Percentiles rank a stretch among this genome's conserved stretches.
phyloP scores from a whole-genome alignment of 1,140 invertebrate genomes.

The Heliconius nattereri region DNA sequence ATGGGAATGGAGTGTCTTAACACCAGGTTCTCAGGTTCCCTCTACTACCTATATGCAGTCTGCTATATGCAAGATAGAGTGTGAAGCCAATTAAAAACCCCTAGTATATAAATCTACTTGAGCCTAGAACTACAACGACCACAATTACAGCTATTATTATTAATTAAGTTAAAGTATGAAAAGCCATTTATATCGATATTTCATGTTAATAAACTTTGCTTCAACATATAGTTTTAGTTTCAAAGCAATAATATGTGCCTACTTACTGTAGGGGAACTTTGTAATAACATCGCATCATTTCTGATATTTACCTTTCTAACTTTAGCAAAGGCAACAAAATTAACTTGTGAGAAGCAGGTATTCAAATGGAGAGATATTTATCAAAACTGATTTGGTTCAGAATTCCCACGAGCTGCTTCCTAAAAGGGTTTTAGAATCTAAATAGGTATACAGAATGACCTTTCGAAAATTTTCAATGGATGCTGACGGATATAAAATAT shows the following conservation, averaged over 20 bases:
- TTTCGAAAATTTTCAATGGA: conserved; percentile 14
- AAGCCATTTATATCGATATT: neutral
- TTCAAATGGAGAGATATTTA: conserved; percentile 32
- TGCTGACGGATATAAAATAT: neutral
- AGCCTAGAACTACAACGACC: too few species aligned
- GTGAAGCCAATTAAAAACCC: too few species aligned
- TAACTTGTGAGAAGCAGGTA: conserved; percentile 24
- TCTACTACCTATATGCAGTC: too few species aligned
- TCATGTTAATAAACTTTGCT: neutral
- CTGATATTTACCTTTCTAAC: conserved; percentile 26
- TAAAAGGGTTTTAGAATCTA: conserved; percentile 20
- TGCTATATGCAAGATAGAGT: too few species aligned
- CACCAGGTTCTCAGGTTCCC: too few species aligned
- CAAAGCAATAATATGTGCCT: conserved; percentile 21
- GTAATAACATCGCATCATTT: conserved; percentile 21
- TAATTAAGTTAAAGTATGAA: neutral
- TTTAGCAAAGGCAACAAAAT: conserved; percentile 28
- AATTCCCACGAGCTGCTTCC: conserved; percentile 21
- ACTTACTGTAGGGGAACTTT: conserved; percentile 12
- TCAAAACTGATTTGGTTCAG: conserved; percentile 27
- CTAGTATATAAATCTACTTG: too few species aligned
- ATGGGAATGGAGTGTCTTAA: too few species aligned
- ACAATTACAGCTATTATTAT: neutral
- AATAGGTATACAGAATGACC: conserved; percentile 14
- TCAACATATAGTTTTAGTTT: neutral